Evolutionary conservation across 2,797 vertebrate species (phyloP), one percentile per base, ranked within the genome.

Genomic region (Leptodactylus fallax): DNA sequence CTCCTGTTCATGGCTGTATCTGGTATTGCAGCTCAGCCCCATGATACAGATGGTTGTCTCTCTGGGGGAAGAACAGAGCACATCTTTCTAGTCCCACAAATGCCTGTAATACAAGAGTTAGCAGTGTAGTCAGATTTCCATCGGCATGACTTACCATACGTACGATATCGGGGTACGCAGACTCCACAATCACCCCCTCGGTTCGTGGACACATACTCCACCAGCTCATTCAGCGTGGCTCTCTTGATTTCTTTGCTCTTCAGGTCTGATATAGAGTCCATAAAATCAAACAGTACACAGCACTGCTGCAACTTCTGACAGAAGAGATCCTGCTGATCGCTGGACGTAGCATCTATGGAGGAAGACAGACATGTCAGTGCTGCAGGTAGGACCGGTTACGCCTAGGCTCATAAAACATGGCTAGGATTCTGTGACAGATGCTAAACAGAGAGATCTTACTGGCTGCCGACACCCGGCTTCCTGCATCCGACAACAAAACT

Each of bases 161-260:
- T 79, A 96, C 95, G 95, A 99, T 99, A 93, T 99, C 97, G 88
- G 97, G 96, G 95, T 99, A 99, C 9, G 96, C 93, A 61, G 97
- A 92, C 91, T 99, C 98, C 93, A 98, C 96, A 94, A 99, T 97
- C 88, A 99, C 95, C 10, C 10, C 98, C 98, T 91, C 98, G 95
- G 94, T 97, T 98, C 91, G 97, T 98, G 91, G 98, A 98, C 90
- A 99, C 96, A 74, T 97, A 99, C 92, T 99, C 98, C 94, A 99
- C 98, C 69, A 99, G 95, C 94, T 99, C 98, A 85, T 96, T 98
- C 69, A 99, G 94, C 0, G 97, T 97, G 91, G 98, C 98, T 94
- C 98, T 96, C 94, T 99, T 99, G 91, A 98, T 96, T 95, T 99
- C 98, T 95, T 99, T 99, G 95, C 96, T 97, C 94, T 97, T 99